Evolutionary conservation across 2,888 invertebrate genomes (phyloP).

Genomic region (Drosophila leonis): DNA sequence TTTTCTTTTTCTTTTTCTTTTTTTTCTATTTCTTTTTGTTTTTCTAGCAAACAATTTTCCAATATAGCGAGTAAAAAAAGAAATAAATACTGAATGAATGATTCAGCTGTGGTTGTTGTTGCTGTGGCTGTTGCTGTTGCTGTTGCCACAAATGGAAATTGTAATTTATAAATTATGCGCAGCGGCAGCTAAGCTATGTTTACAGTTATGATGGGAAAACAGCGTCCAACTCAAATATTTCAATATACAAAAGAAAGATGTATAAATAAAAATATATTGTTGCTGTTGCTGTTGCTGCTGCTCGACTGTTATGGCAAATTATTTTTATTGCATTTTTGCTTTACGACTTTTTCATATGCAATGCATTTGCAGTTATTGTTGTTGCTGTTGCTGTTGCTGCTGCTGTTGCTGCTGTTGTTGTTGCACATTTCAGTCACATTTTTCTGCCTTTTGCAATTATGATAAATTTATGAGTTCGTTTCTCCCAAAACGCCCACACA

Average conservation of each 20-base stretch:
- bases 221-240: conserved; percentile 3
- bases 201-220: conserved; percentile 47
- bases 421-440: conserved; percentile 74
- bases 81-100: conserved; percentile 28
- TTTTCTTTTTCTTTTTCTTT: conserved; percentile 30
- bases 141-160: conserved; percentile 39
- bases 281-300: conserved; percentile 16
- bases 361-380: conserved; percentile 41
- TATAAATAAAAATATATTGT: neutral
- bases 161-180: conserved; percentile 45
- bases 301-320: conserved; percentile 56
- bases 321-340: conserved; percentile 76
- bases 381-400: conserved; percentile 23
- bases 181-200: conserved; percentile 37
- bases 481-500: conserved; percentile 61
- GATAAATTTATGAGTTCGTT: conserved; percentile 82
- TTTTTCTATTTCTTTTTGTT: conserved; percentile 5
- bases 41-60: conserved; percentile 51
- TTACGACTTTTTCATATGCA: conserved; percentile 62
- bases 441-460: conserved; percentile 77
- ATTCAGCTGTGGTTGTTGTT: conserved; percentile 8
- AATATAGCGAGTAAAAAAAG: conserved; percentile 30
- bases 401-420: conserved; percentile 31
- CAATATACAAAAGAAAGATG: neutral
- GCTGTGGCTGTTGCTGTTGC: neutral